Percentiles rank a stretch among this genome's conserved stretches.
phyloP scores from a whole-genome alignment of 2,113 vertebrate species.

The Nesoenas mayeri region DNA sequence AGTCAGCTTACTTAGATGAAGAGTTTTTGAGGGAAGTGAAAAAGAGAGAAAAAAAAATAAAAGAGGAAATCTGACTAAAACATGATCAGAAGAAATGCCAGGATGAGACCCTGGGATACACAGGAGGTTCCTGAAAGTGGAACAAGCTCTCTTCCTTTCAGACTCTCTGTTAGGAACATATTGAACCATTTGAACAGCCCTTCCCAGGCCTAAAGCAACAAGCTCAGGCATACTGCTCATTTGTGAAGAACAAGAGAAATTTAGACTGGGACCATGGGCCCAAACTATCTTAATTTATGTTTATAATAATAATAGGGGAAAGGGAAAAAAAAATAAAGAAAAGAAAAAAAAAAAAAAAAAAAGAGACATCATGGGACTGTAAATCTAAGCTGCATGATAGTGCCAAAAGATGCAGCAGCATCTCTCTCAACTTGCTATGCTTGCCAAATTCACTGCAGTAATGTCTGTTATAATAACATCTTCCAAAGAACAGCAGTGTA shows the following conservation, averaged over 20 bases:
- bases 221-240: background rate
- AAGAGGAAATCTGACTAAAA: background rate
- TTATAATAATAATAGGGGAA: conserved; percentile 1
- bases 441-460: conserved; percentile 60
- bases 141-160: background rate
- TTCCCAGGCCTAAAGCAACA: background rate
- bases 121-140: conserved; percentile 8
- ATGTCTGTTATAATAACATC: conserved; percentile 63
- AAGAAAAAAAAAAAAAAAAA: background rate
- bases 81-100: background rate
- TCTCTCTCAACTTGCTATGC: conserved; percentile 15
- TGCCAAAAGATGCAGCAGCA: conserved; percentile 64
- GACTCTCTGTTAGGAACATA: background rate
- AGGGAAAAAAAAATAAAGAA: background rate
- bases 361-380: background rate
- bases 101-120: conserved; percentile 35
- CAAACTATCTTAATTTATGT: conserved; percentile 4
- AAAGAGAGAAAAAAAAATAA: background rate
- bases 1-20: background rate
- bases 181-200: background rate
- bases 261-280: conserved; percentile 16
- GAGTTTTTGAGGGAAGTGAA: background rate
- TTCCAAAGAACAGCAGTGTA: conserved; percentile 29
- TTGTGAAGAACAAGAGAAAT: background rate
- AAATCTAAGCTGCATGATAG: conserved; percentile 31